Base-by-base conservation (phyloP, 2,113 vertebrate species). In the Chamaetylas fuelleborni region DNA sequence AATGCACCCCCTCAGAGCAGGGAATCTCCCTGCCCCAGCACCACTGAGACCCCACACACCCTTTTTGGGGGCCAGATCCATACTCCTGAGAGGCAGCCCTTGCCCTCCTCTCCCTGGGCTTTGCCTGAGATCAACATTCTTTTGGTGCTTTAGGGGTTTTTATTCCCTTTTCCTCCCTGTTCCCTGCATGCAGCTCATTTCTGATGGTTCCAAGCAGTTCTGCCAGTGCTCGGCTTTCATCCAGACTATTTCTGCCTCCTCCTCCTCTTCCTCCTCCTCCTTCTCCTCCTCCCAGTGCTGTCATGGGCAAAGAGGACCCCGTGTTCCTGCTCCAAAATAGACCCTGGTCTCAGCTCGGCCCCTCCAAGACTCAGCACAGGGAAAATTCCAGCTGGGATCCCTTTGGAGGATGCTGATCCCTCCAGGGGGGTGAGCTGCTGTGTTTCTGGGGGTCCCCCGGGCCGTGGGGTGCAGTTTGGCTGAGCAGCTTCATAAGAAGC, bases 331-430 rank as follows among this genome's bases (percentile, higher is more conserved):
- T 67, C 79, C 81, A 58, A 33, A 92, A 90, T 7, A 77, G 20
- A 33, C 23, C 31, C 4, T 17, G 0, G 14, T 15, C 72, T 42
- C 29, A 22, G 26, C 54, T 45, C 0, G 0, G 69, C 18, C 45
- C 18, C 0, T 3, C 24, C 76, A 62, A 82, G 4, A 1, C 51
- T 42, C 1, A 0, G 47, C 11, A 0, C 0, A 0, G 31, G n/a
- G 65, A 34, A 40, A 40, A 54, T 34, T 38, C 79, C 56, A 40
- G 2, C 6, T 2, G 1, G 53, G 56, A 31, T 7, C 28, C 17
- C 2, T 2, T 29, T 2, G 11, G n/a, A 42, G 60, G 67, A 26
- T 69, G 40, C 24, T 26, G 50, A 33, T 23, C 51, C 66, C 53
- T 38, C 34, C 1, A 0, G 11, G 19, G 33, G 8, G 2, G 5